Evolutionary conservation across 2,797 vertebrate genomes (phyloP).

Genomic region (Prionace glauca): DNA sequence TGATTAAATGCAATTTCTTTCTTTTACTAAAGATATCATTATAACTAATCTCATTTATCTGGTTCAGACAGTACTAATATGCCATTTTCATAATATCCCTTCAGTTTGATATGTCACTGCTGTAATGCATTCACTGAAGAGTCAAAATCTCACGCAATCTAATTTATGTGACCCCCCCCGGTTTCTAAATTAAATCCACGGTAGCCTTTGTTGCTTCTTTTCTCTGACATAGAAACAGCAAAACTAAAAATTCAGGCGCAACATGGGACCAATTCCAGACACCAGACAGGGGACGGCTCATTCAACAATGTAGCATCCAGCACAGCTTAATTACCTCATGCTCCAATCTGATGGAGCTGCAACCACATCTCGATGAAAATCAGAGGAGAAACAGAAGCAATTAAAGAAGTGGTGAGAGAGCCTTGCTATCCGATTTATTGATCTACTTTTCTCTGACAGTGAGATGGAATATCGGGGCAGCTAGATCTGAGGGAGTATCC

Average conservation of each 20-base stretch:
- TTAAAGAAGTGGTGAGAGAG: neutral
- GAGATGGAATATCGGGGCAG: neutral
- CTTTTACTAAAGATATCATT: neutral
- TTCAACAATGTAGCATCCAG: neutral
- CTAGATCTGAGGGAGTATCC: neutral
- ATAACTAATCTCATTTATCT: neutral
- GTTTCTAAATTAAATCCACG: neutral
- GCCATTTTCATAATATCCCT: neutral
- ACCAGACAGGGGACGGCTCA: neutral
- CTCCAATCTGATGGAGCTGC: neutral
- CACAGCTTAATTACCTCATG: neutral
- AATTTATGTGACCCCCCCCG: neutral
- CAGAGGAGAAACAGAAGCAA: constrained; percentile 18
- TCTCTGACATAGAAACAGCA: constrained; percentile 7
- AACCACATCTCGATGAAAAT: constrained; percentile 2
- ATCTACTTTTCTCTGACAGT: constrained; percentile 6
- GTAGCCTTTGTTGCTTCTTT: neutral
- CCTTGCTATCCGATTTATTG: neutral
- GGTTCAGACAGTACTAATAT: neutral
- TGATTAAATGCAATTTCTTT: neutral
- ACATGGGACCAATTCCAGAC: neutral
- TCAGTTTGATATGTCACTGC: neutral
- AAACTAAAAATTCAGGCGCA: neutral
- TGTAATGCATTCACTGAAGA: neutral
- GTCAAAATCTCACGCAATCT: neutral